A percentile compares a stretch with the other conserved stretches of the same genome.
Conservation (phyloP, 2,113 vertebrate species). For the Potamarius usumacintae region DNA sequence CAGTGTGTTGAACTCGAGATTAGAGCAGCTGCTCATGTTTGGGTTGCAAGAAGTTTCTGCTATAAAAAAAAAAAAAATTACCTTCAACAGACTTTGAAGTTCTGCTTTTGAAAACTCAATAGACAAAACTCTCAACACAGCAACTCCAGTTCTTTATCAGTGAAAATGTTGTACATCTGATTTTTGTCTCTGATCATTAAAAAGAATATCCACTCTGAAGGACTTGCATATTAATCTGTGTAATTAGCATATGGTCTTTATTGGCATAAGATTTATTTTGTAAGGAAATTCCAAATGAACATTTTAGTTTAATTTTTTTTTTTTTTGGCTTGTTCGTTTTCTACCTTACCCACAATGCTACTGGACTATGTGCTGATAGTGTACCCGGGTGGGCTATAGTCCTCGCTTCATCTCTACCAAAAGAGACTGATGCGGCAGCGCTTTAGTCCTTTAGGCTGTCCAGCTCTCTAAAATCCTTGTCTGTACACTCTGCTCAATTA, state of each 20-base stretch:
- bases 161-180: neutral
- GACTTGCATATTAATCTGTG: neutral
- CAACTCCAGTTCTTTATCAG: neutral
- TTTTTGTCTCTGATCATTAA: neutral
- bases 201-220: neutral
- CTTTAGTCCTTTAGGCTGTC: neutral
- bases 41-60: neutral
- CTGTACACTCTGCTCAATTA: neutral
- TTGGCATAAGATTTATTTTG: neutral
- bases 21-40: conserved; percentile 6
- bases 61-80: neutral
- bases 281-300: neutral
- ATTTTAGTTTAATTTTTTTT: neutral
- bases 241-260: neutral
- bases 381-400: neutral
- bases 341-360: neutral
- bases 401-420: neutral
- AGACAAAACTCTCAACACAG: neutral
- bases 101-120: conserved; percentile 1
- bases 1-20: conserved; percentile 9
- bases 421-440: neutral
- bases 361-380: neutral
- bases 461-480: neutral
- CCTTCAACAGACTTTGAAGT: neutral
- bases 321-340: neutral